These are phyloP conservation scores for Astropecten irregularis DNA, from an alignment of 53 echinoderm and acorn worm species.

Conservation along the genomic window DNA sequence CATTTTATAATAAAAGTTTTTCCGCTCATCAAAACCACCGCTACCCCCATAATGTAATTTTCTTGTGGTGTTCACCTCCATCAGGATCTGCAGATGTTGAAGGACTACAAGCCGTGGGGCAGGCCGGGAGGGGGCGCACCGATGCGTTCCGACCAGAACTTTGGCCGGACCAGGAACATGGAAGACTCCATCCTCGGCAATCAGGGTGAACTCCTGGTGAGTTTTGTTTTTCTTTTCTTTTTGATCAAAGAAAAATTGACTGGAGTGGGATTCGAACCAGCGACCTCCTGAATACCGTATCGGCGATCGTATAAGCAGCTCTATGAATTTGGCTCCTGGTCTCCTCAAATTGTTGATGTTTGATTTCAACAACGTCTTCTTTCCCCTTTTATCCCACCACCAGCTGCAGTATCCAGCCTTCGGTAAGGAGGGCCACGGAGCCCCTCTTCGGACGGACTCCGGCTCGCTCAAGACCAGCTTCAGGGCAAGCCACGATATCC, in stretches of 20 bases:
- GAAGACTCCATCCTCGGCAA: conserved; percentile 55
- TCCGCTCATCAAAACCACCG: no score
- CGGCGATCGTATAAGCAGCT: no score
- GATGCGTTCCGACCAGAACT: not conserved
- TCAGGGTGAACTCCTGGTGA: conserved; percentile 63
- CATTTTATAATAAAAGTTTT: no score
- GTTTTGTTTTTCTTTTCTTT: conserved; percentile 10
- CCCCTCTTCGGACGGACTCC: conserved; percentile 83
- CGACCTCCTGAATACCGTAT: no score
- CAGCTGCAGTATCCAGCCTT: conserved; percentile 73
- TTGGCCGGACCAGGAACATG: conserved; percentile 73
- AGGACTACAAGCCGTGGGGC: conserved; percentile 87
- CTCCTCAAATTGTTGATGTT: no score
- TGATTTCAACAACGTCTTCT: no score
- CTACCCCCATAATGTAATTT: no score
- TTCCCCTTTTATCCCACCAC: not conserved
- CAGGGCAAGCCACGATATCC: conserved; percentile 81
- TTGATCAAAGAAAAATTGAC: not conserved
- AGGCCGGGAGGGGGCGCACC: conserved; percentile 85
- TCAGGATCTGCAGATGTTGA: conserved; percentile 90
- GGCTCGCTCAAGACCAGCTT: conserved; percentile 78
- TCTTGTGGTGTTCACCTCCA: not conserved
- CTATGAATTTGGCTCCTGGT: no score
- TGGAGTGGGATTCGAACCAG: no score
- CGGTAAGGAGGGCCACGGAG: conserved; percentile 91